Evolutionary conservation across 1,140 invertebrate genomes (phyloP).

Genomic region (Drosophila parabipectinata): DNA sequence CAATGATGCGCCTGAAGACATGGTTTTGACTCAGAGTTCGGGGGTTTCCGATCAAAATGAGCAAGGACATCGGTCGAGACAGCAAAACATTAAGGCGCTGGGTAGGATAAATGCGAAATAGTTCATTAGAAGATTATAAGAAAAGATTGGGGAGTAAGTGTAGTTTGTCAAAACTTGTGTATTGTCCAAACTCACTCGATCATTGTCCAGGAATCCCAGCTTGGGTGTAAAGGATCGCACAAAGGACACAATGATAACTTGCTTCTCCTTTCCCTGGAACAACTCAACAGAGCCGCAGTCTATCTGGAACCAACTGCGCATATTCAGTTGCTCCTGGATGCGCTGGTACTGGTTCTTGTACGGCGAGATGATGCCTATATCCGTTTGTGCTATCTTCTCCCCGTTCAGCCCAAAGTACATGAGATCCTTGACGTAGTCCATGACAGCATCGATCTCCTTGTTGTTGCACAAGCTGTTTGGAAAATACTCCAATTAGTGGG

Average conservation of each 20-base stretch:
- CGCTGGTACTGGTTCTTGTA: conserved; percentile 89
- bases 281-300: conserved; percentile 94
- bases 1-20: conserved; percentile 68
- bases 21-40: conserved; percentile 63
- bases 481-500: not conserved
- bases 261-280: conserved; percentile 94
- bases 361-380: conserved; percentile 94
- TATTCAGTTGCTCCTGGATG: conserved; percentile 85
- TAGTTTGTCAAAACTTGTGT: not conserved
- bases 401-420: conserved; percentile 80
- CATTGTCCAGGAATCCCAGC: conserved; percentile 90
- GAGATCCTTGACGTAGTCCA: conserved; percentile 85
- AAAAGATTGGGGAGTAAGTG: too few relatives aligned
- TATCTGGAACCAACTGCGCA: conserved; percentile 77
- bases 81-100: conserved; percentile 93
- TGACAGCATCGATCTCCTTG: conserved; percentile 87
- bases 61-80: conserved; percentile 90
- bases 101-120: not conserved
- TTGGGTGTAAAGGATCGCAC: conserved; percentile 88
- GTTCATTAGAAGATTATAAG: not conserved
- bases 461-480: conserved; percentile 64
- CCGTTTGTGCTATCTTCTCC: conserved; percentile 85
- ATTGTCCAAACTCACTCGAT: conserved; percentile 85
- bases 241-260: conserved; percentile 92
- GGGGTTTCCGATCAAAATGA: conserved; percentile 93